Base-by-base conservation (phyloP, 2,888 invertebrate genomes). In the Lymantria dispar region DNA sequence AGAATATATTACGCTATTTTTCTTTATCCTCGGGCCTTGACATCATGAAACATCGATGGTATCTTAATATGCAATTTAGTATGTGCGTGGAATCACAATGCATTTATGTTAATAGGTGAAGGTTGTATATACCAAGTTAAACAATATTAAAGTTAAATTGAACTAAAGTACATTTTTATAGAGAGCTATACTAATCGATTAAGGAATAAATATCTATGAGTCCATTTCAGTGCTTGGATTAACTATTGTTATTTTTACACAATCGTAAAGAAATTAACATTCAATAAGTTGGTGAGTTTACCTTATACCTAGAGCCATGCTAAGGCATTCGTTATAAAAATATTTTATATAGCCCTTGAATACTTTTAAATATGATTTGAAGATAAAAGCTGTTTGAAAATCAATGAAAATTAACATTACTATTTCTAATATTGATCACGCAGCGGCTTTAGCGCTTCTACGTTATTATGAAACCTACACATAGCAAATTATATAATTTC, bases 381-480 rank as follows among this genome's bases (percentile, higher is more conserved):
- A 70, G 78, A 80, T 78, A 78, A 78, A 74, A 78, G 61, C 69
- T 65, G 70, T 75, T 78, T 69, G 72, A 83, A 85, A 87, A 87
- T 87, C 86, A 81, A 87, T 87, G 85, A 78, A 60, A 76, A 84
- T 85, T 83, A 82, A 82, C 79, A 80, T 74, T 75, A 78, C 70
- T 62, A 64, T 67, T 68, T 64, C 52, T 43, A 38, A 22, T n/a
- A 33, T 22, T 29, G 40, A 13, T 13, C 38, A 8, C 47, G 33
- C 59, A 84, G 82, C 83, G 46, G 62, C 61, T 76, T 29, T 10
- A 83, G 77, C 80, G 82, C 80, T 80, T 67, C 1, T 39, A 31
- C 12, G 31, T 31, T 38, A 39, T 3, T 22, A 22, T 22, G 22
- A 22, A 22, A 22, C 22, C 22, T 22, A 5, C 22, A 22, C 22